A percentile compares a stretch with the other conserved stretches of the same genome.
phyloP scores from a whole-genome alignment of 2,888 invertebrate genomes.

The Melinaea menophilus region DNA sequence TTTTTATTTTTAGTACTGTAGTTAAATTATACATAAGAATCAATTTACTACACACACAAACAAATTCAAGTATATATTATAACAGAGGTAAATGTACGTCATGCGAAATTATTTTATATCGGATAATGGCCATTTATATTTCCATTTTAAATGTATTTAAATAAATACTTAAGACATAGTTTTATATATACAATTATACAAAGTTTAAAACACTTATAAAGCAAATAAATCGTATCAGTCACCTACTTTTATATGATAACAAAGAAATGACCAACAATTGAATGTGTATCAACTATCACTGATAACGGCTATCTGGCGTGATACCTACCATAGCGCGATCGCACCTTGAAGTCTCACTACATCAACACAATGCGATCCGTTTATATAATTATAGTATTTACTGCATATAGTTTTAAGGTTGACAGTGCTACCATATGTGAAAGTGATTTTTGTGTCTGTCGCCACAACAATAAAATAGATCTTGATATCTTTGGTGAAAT shows the following conservation, averaged over 20 bases:
- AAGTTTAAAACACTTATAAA: background rate
- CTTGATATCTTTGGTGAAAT: conserved; percentile 45
- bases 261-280: conserved; percentile 60
- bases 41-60: too few relatives aligned
- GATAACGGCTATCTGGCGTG: conserved; percentile 49
- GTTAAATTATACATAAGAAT: too few relatives aligned
- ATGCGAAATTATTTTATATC: too few relatives aligned
- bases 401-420: conserved; percentile 31
- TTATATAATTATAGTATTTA: conserved; percentile 36
- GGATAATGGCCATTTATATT: too few relatives aligned
- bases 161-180: too few relatives aligned
- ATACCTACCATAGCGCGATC: conserved; percentile 30
- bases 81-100: too few relatives aligned
- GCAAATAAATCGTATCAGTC: conserved; percentile 16
- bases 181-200: too few relatives aligned
- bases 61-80: too few relatives aligned
- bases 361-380: conserved; percentile 40
- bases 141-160: too few relatives aligned
- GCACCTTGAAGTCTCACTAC: conserved; percentile 31
- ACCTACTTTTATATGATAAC: conserved; percentile 32
- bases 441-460: conserved; percentile 50
- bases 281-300: conserved; percentile 40
- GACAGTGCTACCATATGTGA: conserved; percentile 52
- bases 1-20: too few relatives aligned
- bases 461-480: conserved; percentile 43